phyloP scores from a whole-genome alignment of 1,140 invertebrate genomes.

The Phthorimaea operculella region DNA sequence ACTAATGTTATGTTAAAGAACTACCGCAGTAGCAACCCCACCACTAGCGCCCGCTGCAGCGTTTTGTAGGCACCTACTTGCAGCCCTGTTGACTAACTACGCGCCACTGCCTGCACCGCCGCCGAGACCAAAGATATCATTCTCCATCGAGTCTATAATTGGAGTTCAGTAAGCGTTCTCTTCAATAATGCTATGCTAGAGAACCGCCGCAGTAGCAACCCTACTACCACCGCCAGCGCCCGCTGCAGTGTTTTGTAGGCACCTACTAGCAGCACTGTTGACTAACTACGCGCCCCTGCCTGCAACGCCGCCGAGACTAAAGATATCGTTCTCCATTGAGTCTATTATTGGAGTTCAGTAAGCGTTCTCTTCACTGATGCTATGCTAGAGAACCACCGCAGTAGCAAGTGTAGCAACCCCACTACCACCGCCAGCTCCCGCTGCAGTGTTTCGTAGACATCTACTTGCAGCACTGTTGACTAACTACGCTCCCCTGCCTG shows the following conservation, averaged over 20 bases:
- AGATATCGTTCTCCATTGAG: slow-evolving; percentile 71
- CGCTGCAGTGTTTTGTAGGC: slow-evolving; percentile 32
- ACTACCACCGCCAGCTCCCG: slow-evolving; percentile 13
- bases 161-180: slow-evolving; percentile 51
- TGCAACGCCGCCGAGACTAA: slow-evolving; percentile 30
- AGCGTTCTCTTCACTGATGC: too few species aligned
- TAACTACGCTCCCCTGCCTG: slow-evolving; percentile 26
- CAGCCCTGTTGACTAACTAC: slow-evolving; percentile 42
- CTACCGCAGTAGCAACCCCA: background rate
- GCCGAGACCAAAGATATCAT: slow-evolving; percentile 64
- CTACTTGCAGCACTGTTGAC: slow-evolving; percentile 40
- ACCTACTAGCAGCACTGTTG: slow-evolving; percentile 40
- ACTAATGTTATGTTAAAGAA: too few species aligned
- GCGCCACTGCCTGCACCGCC: slow-evolving; percentile 13
- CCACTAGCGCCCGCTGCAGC: slow-evolving; percentile 19
- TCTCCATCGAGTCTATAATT: slow-evolving; percentile 71
- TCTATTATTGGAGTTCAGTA: slow-evolving; percentile 70
- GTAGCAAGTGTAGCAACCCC: slow-evolving; percentile 16
- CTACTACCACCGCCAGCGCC: slow-evolving; percentile 22
- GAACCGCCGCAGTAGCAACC: too few species aligned
- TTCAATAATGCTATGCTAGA: too few species aligned
- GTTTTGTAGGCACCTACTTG: slow-evolving; percentile 39
- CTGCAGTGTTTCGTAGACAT: slow-evolving; percentile 36
- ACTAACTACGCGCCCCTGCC: slow-evolving; percentile 31
- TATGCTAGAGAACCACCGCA: slow-evolving; percentile 23